Percentiles rank a stretch among this genome's conserved stretches.
Evolutionary conservation across 2,113 vertebrate species (phyloP).

Genomic region (Picathartes gymnocephalus): DNA sequence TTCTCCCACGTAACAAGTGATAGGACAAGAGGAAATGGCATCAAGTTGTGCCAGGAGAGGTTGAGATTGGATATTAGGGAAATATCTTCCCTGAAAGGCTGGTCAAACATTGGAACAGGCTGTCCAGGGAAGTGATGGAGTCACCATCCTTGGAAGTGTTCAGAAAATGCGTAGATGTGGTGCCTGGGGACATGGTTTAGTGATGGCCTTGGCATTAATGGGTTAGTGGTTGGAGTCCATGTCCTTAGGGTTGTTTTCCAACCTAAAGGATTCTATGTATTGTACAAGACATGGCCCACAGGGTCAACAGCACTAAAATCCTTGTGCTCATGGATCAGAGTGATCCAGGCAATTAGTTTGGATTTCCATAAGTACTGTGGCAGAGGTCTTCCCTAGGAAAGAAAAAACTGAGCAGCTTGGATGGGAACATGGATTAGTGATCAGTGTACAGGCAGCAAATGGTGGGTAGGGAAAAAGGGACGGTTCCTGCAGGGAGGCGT

Average conservation of each 20-base stretch:
- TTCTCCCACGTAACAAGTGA: not conserved
- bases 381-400: not conserved
- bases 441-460: not conserved
- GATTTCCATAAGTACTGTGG: not conserved
- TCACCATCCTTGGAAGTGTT: not conserved
- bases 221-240: not conserved
- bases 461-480: not conserved
- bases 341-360: not conserved
- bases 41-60: not conserved
- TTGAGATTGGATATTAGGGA: not conserved
- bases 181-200: not conserved
- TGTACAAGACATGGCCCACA: not conserved
- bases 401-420: not conserved
- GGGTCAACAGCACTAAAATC: not conserved
- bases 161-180: not conserved
- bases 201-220: not conserved
- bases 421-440: not conserved
- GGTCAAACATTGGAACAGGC: not conserved
- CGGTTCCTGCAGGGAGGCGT: not conserved
- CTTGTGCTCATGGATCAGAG: accelerated
- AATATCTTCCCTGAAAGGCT: not conserved
- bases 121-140: not conserved
- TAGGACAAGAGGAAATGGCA: not conserved
- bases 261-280: not conserved
- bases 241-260: not conserved